Evolutionary conservation across 2,888 invertebrate genomes (phyloP).

Genomic region (Cotesia congregata): DNA sequence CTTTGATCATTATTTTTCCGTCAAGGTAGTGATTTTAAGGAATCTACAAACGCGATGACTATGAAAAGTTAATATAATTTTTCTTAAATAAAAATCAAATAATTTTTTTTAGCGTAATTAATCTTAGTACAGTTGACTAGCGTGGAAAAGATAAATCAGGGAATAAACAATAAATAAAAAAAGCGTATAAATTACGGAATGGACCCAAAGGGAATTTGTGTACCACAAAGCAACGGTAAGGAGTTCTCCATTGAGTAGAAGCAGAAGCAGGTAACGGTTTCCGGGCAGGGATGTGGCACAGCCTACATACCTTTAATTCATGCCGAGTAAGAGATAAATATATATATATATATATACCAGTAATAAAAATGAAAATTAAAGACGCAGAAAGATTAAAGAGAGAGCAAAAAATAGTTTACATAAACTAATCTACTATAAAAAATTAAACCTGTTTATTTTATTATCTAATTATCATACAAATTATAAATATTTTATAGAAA

Average conservation of each 20-base stretch:
- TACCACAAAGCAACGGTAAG: constrained; percentile 63
- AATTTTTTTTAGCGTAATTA: too few species aligned
- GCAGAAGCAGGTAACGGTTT: constrained; percentile 68
- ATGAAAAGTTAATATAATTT: too few species aligned
- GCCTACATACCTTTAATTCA: constrained; percentile 67
- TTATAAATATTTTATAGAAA: too few species aligned
- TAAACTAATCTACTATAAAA: neutral
- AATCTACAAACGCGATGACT: too few species aligned
- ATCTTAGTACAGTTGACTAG: too few species aligned
- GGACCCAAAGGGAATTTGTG: constrained; percentile 60
- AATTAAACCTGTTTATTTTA: too few species aligned
- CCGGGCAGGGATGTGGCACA: constrained; percentile 69
- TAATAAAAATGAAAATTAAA: constrained; percentile 1
- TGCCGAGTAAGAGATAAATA: constrained; percentile 42
- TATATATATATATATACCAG: constrained; percentile 47
- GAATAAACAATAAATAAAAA: neutral
- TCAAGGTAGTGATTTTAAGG: too few species aligned
- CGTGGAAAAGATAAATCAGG: neutral
- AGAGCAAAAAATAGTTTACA: neutral
- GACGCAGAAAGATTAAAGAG: constrained; percentile 1
- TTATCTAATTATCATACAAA: too few species aligned
- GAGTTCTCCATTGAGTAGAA: constrained; percentile 62
- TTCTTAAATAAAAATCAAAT: too few species aligned
- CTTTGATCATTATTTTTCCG: too few species aligned
- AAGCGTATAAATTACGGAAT: neutral